Conservation (phyloP, 2,888 invertebrate genomes). For the Augochlorella aurata region DNA sequence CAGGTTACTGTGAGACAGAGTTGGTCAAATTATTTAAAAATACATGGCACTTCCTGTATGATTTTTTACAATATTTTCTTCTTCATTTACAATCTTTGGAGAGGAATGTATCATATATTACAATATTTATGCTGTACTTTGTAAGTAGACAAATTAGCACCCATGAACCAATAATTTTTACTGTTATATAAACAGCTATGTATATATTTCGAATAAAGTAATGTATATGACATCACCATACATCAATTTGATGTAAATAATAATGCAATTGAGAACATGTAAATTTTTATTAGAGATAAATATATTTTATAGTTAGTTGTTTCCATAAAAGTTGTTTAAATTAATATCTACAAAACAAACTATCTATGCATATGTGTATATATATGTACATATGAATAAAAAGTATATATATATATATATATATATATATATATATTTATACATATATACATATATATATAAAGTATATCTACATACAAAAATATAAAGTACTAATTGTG, state of each 20-base stretch:
- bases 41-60: slow-evolving; percentile 33
- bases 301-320: slow-evolving; percentile 2
- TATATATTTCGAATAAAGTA: slow-evolving; percentile 23
- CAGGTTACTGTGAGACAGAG: slow-evolving; percentile 41
- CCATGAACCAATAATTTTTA: slow-evolving; percentile 35
- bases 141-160: slow-evolving; percentile 28
- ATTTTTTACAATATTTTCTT: slow-evolving; percentile 28
- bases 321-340: not conserved
- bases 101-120: not conserved
- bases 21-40: slow-evolving; percentile 43
- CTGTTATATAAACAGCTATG: slow-evolving; percentile 45
- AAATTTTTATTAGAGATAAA: not conserved
- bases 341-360: slow-evolving; percentile 4
- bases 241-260: slow-evolving; percentile 17
- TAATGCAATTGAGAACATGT: not conserved
- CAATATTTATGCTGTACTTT: slow-evolving; percentile 32
- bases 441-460: too few species aligned
- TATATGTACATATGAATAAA: not conserved
- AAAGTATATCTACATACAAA: not conserved
- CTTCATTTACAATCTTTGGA: slow-evolving; percentile 21
- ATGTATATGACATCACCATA: slow-evolving; percentile 3
- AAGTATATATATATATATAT: too few species aligned
- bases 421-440: not conserved
- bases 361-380: too few species aligned
- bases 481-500: slow-evolving; percentile 15